Conservation (phyloP, 2,113 vertebrate genomes). For the Jaculus jaculus region DNA sequence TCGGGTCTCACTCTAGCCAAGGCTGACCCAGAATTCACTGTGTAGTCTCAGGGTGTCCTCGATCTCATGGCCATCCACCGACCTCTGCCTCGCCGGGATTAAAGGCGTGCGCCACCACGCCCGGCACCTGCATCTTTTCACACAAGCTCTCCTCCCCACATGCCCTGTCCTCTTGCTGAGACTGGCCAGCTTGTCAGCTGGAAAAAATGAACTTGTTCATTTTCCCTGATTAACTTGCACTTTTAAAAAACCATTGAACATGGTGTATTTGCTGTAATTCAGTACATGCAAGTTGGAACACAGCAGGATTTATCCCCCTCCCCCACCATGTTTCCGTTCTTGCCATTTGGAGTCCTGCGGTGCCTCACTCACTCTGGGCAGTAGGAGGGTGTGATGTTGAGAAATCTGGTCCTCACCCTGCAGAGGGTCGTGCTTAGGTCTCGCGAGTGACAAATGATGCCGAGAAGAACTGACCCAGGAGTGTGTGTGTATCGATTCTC, state of each 20-base stretch:
- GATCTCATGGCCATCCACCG: too few relatives aligned
- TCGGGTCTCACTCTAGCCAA: too few relatives aligned
- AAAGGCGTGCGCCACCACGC: too few relatives aligned
- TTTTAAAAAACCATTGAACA: background rate
- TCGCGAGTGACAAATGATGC: background rate
- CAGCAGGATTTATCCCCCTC: rapidly evolving
- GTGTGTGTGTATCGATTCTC: background rate
- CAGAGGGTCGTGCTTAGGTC: background rate
- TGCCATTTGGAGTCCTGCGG: conserved; percentile 66
- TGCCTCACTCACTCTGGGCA: conserved; percentile 6
- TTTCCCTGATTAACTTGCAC: background rate
- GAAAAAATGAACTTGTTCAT: background rate
- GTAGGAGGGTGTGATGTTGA: conserved; percentile 39
- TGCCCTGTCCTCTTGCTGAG: background rate
- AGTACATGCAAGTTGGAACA: background rate
- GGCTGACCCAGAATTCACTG: too few relatives aligned
- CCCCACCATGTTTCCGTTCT: background rate
- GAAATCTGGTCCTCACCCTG: background rate
- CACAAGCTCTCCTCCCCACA: background rate
- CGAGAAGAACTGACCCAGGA: background rate
- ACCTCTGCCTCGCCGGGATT: too few relatives aligned
- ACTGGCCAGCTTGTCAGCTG: background rate
- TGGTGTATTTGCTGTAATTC: background rate
- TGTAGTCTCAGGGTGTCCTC: too few relatives aligned
- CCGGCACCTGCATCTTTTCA: background rate